A percentile compares a stretch with the other conserved stretches of the same genome.
Conservation (phyloP, 2,797 vertebrate species). For the Gadopsis marmoratus region DNA sequence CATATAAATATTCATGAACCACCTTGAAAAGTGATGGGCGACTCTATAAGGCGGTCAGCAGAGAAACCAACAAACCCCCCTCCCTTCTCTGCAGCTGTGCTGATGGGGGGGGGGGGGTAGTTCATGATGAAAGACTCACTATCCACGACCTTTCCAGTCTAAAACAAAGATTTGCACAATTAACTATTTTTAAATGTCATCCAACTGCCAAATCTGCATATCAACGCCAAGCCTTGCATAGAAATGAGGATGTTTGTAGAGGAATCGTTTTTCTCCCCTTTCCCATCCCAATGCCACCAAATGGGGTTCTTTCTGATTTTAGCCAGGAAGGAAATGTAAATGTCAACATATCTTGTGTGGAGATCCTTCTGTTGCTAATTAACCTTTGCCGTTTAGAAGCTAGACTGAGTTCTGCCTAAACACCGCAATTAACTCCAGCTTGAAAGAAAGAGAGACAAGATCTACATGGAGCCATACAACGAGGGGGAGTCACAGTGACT, state of each 20-base stretch:
- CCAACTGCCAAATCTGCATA: constrained; percentile 84
- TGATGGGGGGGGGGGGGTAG: constrained; percentile 49
- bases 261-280: constrained; percentile 63
- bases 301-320: constrained; percentile 69
- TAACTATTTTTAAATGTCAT: constrained; percentile 90
- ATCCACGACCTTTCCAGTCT: constrained; percentile 85
- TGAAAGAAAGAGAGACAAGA: constrained; percentile 75
- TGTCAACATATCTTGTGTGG: constrained; percentile 83
- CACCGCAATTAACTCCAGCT: constrained; percentile 81
- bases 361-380: constrained; percentile 85
- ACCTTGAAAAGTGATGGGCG: constrained; percentile 77
- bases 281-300: constrained; percentile 63
- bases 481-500: constrained; percentile 56
- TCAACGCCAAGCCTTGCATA: constrained; percentile 80
- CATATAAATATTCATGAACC: constrained; percentile 85
- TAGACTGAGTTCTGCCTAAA: constrained; percentile 79
- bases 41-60: constrained; percentile 75
- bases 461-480: constrained; percentile 63
- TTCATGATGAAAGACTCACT: constrained; percentile 82
- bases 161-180: constrained; percentile 91
- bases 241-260: constrained; percentile 79
- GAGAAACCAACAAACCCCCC: constrained; percentile 67
- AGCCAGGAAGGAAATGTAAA: constrained; percentile 80
- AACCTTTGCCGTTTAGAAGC: constrained; percentile 83
- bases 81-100: constrained; percentile 68